Evolutionary conservation across 2,113 vertebrate genomes (phyloP), one percentile per base, ranked within the genome.

Genomic region (Oreocharis arfaki): DNA sequence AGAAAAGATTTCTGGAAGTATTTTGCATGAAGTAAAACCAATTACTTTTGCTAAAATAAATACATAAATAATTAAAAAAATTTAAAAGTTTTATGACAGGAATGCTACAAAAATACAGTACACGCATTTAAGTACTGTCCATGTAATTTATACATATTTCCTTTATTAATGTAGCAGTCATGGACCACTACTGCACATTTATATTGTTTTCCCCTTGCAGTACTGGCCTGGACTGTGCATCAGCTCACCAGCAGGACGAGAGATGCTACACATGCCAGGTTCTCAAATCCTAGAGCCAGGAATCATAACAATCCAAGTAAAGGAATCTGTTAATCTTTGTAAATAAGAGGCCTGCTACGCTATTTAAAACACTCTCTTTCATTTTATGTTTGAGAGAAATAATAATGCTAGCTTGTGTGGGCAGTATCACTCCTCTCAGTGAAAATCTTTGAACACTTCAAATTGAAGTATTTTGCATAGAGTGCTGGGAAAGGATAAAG

Each of bases 401-500:
- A 86, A 77, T 85, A 89, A 42, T 64, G 32, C 32, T 87, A 61
- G 64, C 50, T 96, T 39, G 26, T 78, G 78, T 57, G 46, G 59
- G 79, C 17, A 92, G 59, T 14, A 37, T 65, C 79, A 41, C 77
- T 60, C 77, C 87, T 63, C 87, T 95, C 73, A 76, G 37, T 46
- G 71, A 50, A 98, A 98, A 98, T 96, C 97, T 88, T 95, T 97
- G 98, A 98, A 97, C 92, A 92, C 94, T 92, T 97, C 95, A 96
- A 97, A 98, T 97, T 97, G 92, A 96, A 97, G 96, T 94, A 96
- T 96, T 97, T 96, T 97, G 96, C 94, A 98, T 98, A 98, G 98
- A 98, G 95, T 93, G 95, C 95, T 96, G 96, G 90, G 96, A 98
- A 98, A 96, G 98, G 98, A 99, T 98, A 98, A 99, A 99, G 98